Conservation (phyloP, 2,888 invertebrate species). For the Netelia inedita region DNA sequence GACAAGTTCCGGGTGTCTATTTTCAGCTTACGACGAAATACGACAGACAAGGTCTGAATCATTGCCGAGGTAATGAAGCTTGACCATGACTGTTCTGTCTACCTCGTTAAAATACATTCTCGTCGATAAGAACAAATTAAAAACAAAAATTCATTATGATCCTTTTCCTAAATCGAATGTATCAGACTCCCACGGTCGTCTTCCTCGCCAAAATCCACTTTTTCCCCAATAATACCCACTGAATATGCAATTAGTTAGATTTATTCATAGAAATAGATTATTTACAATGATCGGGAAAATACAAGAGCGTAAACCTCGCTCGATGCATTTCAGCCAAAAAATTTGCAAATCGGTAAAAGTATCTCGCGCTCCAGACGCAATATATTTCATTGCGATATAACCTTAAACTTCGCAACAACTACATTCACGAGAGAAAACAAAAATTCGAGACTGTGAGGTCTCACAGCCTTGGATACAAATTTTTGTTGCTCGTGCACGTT, state of each 20-base stretch:
- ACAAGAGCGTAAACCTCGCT: neutral
- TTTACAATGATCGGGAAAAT: neutral
- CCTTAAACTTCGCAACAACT: neutral
- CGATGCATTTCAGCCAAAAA: neutral
- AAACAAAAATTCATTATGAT: neutral
- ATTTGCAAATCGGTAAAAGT: neutral
- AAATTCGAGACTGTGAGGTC: slow-evolving; percentile 12
- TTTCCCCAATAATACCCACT: neutral
- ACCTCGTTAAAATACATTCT: too few species aligned
- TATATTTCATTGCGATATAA: neutral
- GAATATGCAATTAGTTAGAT: neutral
- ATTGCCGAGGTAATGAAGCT: too few species aligned
- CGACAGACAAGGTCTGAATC: too few species aligned
- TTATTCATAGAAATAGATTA: neutral
- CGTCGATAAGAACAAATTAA: neutral
- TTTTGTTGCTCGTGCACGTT: slow-evolving; percentile 15
- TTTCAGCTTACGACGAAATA: too few species aligned
- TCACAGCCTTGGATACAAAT: slow-evolving; percentile 37
- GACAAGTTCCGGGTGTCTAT: too few species aligned
- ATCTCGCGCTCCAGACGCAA: neutral
- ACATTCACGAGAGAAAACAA: neutral
- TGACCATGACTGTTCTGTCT: too few species aligned
- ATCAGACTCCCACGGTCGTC: neutral
- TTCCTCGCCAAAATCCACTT: neutral
- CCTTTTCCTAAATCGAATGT: neutral